Evolutionary conservation across 2,888 invertebrate species (phyloP).

Genomic region (Tenthredo scrophulariae): DNA sequence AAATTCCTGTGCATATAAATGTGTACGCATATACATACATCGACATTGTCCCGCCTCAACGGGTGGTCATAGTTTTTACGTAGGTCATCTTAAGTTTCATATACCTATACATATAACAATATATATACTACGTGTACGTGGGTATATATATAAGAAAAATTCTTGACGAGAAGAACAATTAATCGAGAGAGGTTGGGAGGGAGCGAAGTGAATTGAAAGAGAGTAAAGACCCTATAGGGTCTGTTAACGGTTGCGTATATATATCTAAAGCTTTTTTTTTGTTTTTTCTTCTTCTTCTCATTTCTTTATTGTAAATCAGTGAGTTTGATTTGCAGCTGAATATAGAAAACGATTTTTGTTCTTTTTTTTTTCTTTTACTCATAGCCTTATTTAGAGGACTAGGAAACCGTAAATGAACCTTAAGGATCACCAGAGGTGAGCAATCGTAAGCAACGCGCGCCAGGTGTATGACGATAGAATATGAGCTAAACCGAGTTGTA

Average conservation of each 20-base stretch:
- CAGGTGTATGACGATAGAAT: slow-evolving; percentile 46
- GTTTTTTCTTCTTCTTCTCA: not conserved
- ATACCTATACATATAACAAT: no score
- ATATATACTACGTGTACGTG: not conserved
- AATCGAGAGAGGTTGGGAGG: not conserved
- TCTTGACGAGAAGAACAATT: slow-evolving; percentile 11
- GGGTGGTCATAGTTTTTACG: slow-evolving; percentile 37
- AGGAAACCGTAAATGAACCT: slow-evolving; percentile 22
- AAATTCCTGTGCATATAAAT: not conserved
- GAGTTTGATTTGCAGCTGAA: slow-evolving; percentile 38
- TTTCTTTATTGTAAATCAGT: slow-evolving; percentile 10
- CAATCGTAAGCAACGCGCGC: slow-evolving; percentile 54
- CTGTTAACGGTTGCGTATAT: slow-evolving; percentile 22
- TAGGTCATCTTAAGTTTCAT: slow-evolving; percentile 46
- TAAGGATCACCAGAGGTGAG: slow-evolving; percentile 30
- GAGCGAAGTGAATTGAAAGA: slow-evolving; percentile 12
- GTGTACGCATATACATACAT: not conserved
- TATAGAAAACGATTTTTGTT: not conserved
- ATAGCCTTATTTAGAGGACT: not conserved
- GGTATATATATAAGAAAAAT: not conserved
- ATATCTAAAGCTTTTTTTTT: not conserved
- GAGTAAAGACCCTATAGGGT: slow-evolving; percentile 6
- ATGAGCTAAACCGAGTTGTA: not conserved
- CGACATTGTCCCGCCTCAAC: slow-evolving; percentile 32
- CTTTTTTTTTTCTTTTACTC: not conserved